Conservation (phyloP, 2,797 vertebrate genomes). For the Dallia pectoralis region DNA sequence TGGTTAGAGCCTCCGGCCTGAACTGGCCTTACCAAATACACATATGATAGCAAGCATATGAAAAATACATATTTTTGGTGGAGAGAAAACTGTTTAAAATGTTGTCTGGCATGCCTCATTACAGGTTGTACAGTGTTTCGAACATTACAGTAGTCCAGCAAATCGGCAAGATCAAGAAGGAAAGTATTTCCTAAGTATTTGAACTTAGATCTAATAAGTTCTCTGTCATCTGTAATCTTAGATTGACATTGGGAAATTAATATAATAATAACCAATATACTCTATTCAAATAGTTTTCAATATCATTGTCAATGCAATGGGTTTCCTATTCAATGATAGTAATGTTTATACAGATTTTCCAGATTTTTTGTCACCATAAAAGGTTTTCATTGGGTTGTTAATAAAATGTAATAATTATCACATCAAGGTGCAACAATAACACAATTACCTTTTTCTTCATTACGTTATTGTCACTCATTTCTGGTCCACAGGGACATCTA, state of each 20-base stretch:
- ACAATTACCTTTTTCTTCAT: background rate
- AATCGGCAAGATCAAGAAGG: conserved; percentile 13
- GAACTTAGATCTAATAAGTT: conserved; percentile 36
- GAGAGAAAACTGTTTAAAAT: background rate
- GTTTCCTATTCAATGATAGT: background rate
- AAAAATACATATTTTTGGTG: no score
- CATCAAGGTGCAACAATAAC: background rate
- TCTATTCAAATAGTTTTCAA: background rate
- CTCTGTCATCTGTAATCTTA: conserved; percentile 29
- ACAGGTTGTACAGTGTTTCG: background rate
- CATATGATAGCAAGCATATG: conserved; percentile 33
- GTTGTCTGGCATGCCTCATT: background rate
- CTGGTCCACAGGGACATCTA: no score
- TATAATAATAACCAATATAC: no score
- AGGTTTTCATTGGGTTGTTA: background rate
- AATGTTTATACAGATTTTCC: background rate
- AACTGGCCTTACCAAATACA: conserved; percentile 27
- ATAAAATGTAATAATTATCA: background rate
- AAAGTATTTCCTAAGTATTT: background rate
- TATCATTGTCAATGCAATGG: background rate
- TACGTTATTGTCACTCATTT: background rate
- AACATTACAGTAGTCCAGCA: background rate
- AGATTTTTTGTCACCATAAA: background rate
- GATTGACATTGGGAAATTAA: no score
- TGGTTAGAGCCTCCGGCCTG: conserved; percentile 31